These are phyloP conservation scores for Harlomillsia oculata DNA, from an alignment of 1,140 invertebrate genomes.

Conservation along the genomic window DNA sequence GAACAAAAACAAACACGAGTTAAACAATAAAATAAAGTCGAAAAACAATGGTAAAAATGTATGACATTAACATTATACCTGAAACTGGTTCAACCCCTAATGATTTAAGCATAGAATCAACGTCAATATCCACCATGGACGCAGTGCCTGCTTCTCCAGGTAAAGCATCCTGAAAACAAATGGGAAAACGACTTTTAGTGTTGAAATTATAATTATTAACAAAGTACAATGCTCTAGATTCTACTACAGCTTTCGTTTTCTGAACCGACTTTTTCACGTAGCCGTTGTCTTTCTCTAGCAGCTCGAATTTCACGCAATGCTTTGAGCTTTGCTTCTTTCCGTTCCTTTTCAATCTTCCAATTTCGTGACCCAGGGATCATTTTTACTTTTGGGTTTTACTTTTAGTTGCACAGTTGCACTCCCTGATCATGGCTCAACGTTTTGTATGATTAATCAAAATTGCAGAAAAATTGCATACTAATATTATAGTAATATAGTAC, in stretches of 20 bases:
- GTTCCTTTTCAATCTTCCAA: slow-evolving; percentile 35
- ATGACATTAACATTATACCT: slow-evolving; percentile 39
- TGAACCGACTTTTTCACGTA: no score
- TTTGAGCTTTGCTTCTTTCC: slow-evolving; percentile 33
- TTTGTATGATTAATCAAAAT: no score
- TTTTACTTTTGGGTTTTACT: background rate
- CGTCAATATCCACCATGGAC: slow-evolving; percentile 11
- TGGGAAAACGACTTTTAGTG: background rate
- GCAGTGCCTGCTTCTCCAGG: slow-evolving; percentile 12
- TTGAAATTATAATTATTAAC: no score
- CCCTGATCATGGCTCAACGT: background rate
- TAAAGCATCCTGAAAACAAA: slow-evolving; percentile 16
- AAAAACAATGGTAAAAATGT: background rate
- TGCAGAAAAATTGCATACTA: no score
- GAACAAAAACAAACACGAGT: no score
- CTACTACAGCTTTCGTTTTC: no score
- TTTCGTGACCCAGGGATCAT: slow-evolving; percentile 22
- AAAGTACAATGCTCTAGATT: no score
- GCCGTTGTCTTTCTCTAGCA: slow-evolving; percentile 16
- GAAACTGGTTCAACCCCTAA: slow-evolving; percentile 73
- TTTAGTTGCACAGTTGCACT: background rate
- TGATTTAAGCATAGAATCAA: slow-evolving; percentile 14
- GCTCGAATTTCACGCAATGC: slow-evolving; percentile 26
- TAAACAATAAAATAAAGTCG: no score
- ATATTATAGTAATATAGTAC: no score